phyloP scores from a whole-genome alignment of 2,797 vertebrate genomes.

The Phalanger gymnotis region DNA sequence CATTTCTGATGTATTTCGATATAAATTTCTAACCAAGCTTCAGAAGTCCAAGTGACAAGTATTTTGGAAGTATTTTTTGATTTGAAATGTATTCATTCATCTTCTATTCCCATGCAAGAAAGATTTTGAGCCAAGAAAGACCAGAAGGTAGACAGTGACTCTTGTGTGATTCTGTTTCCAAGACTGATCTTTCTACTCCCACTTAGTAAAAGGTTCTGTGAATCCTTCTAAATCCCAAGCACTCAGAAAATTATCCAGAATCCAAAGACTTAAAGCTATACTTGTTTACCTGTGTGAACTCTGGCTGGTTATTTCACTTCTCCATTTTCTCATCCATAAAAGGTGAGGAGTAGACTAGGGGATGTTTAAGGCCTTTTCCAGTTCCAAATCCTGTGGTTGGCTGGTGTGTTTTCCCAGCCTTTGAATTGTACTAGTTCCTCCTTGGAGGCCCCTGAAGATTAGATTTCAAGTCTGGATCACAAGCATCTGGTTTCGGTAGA shows the following conservation, averaged over 20 bases:
- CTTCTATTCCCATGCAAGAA: not conserved
- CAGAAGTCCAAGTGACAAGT: not conserved
- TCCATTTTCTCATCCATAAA: not conserved
- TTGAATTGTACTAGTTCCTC: not conserved
- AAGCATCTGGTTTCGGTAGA: not conserved
- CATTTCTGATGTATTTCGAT: not conserved
- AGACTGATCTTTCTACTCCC: not conserved
- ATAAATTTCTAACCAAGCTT: not conserved
- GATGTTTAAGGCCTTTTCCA: not conserved
- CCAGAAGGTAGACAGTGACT: not conserved
- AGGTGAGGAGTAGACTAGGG: not conserved
- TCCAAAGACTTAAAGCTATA: not conserved
- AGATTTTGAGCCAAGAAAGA: not conserved
- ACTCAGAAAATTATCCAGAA: not conserved
- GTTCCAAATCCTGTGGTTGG: not conserved
- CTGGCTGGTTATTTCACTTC: not conserved
- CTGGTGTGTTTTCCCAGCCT: not conserved
- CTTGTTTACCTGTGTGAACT: not conserved
- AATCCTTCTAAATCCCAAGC: not conserved
- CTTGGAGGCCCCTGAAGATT: not conserved
- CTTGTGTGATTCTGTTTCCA: not conserved
- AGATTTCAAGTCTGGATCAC: not conserved
- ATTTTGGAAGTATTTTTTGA: not conserved
- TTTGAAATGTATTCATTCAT: not conserved
- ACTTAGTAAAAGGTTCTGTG: conserved; percentile 3